phyloP scores from a whole-genome alignment of 2,113 vertebrate species.

The Alethe diademata region DNA sequence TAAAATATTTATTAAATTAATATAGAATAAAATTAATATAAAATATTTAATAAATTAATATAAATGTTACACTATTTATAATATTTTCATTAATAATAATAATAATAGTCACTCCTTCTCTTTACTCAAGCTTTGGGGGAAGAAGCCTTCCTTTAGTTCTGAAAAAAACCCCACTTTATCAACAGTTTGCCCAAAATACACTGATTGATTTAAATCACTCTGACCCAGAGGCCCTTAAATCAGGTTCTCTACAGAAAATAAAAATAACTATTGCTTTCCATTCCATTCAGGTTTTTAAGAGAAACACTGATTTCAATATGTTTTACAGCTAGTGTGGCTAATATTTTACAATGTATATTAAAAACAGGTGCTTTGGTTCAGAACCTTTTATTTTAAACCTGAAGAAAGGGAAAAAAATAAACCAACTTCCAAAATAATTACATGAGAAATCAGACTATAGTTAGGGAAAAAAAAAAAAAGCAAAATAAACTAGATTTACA shows the following conservation, averaged over 20 bases:
- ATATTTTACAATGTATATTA: neutral
- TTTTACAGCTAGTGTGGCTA: neutral
- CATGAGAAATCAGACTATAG: neutral
- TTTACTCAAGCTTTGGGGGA: neutral
- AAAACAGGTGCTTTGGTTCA: neutral
- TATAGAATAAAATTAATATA: too few species aligned
- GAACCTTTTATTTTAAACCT: neutral
- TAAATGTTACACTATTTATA: too few species aligned
- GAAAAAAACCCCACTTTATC: neutral
- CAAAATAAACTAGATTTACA: neutral
- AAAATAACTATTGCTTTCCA: neutral
- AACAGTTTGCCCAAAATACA: neutral
- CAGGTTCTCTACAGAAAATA: neutral
- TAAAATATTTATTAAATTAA: too few species aligned
- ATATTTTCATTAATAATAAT: too few species aligned
- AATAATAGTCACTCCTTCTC: neutral
- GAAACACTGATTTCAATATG: neutral
- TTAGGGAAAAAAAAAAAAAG: rapidly evolving
- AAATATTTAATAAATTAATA: too few species aligned
- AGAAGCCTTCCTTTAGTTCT: neutral
- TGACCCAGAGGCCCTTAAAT: neutral
- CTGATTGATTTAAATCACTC: neutral
- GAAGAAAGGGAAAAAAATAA: neutral
- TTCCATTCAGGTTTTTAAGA: neutral
- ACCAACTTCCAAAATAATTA: neutral